Conservation (phyloP, 2,797 vertebrate genomes). For the Malacoctenus gilli region DNA sequence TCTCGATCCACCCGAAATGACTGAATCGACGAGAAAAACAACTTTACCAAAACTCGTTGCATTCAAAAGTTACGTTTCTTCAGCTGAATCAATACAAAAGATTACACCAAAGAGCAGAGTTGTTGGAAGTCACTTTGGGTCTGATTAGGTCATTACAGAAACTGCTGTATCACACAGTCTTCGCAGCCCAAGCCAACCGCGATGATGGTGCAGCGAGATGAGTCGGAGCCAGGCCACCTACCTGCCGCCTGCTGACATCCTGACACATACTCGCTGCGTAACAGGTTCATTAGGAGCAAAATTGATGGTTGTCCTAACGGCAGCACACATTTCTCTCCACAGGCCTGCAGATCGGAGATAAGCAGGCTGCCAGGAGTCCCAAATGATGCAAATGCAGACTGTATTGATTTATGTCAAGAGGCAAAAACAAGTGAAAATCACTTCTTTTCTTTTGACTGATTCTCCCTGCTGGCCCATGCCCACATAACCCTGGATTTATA, state of each 20-base stretch:
- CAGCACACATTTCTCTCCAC: conserved; percentile 39
- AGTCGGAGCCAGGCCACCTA: conserved; percentile 35
- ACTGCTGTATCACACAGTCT: conserved; percentile 33
- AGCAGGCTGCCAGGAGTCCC: conserved; percentile 25
- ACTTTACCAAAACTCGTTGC: no score
- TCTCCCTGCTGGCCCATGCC: conserved; percentile 16
- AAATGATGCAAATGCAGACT: conserved; percentile 18
- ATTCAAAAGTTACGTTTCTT: no score
- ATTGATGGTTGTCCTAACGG: conserved; percentile 53
- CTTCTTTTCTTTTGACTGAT: conserved; percentile 8
- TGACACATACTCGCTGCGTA: conserved; percentile 44
- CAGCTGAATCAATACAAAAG: neutral
- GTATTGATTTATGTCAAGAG: conserved; percentile 23
- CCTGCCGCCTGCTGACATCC: conserved; percentile 33
- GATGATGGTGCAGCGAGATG: conserved; percentile 29
- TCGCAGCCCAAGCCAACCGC: conserved; percentile 20
- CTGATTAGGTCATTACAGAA: conserved; percentile 23
- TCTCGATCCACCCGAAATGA: neutral
- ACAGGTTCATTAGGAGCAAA: conserved; percentile 62
- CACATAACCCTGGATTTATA: conserved; percentile 21
- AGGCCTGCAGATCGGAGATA: conserved; percentile 16
- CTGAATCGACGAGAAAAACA: neutral
- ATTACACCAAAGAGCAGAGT: neutral
- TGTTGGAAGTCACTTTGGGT: conserved; percentile 24
- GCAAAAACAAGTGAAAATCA: conserved; percentile 13